Evolutionary conservation across 2,888 invertebrate species (phyloP), one percentile per base, ranked within the genome.

Genomic region (Eupithecia exiguata): DNA sequence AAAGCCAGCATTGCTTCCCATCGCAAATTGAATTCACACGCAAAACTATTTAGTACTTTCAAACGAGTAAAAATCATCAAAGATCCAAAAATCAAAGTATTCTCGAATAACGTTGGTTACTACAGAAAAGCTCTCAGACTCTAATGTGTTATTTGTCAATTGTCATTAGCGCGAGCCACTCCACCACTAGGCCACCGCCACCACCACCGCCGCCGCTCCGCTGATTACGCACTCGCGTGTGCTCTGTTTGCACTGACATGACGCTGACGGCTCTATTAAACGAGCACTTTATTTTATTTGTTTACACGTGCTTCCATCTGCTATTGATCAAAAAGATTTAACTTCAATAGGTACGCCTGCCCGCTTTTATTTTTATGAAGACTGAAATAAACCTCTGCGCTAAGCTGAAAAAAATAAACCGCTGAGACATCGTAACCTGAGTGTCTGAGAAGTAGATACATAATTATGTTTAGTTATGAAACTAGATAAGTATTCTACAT

Each of bases 171-270:
- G 21, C n/a, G 53, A 21, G 49, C n/a, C 40, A 40, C 16, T 4
- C 4, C 46, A 10, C 53, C 53, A 53, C 53, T 21, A 21, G 21
- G 53, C 53, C 58, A 25, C 58, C 49, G 49, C 21, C 49, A 9
- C 46, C 5, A 5, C 2, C 35, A 5, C 0, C 36, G 40, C 1
- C 40, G 40, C 1, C 40, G 40, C 21, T 21, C n/a, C 63, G 21
- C 63, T 65, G 63, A 65, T 36, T 36, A n/a, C 36, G 36, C 21
- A 36, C 10, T 65, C 38, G 63, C 63, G 63, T 65, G 63, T 10
- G 63, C 63, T 25, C 25, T 58, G 25, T 58, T 25, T 58, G 25
- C 58, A 25, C 58, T 5, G n/a, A 3, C 1, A 30, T 5, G n/a
- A 53, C 35, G 38, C 1, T 5, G n/a, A 53, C 35, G 38, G n/a